Base-by-base conservation (phyloP, 2,888 invertebrate genomes). In the Drosophila ezoana region DNA sequence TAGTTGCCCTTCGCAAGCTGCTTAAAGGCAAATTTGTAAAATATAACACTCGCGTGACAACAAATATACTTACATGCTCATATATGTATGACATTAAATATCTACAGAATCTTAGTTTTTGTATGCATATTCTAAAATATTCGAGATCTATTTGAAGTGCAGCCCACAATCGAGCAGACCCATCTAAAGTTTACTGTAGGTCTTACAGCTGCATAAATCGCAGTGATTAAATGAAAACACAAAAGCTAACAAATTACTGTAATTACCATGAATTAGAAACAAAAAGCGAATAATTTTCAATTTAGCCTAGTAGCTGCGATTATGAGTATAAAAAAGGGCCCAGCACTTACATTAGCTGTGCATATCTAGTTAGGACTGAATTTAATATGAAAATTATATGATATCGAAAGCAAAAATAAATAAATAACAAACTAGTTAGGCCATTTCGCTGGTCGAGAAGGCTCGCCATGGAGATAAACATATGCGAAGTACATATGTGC, bases 181-280 rank as follows among this genome's bases (percentile, higher is more conserved):
- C 11, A 2, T 14, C 6, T 10, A 33, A 14, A 45, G 23, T 14
- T 45, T 48, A 13, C 3, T 1, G 23, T 5, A 10, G 16, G n/a
- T 11, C 48, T 51, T 64, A 35, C 54, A 48, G 54, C 64, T 32
- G 52, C 51, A 41, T 52, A 43, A 69, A 49, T 41, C 11, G 51
- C 49, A 9, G 32, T 51, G 61, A 72, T 76, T 79, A 69, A 86
- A 83, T 83, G 59, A 62, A 69, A 65, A 59, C 56, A 81, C 83
- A 80, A 83, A 82, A 74, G 77, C 74, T 65, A 67, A 82, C 52
- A 57, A 86, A 69, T 74, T 71, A 38, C 63, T 20, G 72, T 67
- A 86, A 81, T 86, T 80, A 62, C 59, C 35, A 45, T 62, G 69
- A 84, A 80, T 78, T 69, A 68, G 75, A 86, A 66, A 78, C 73